Percentiles rank a stretch among this genome's conserved stretches.
Evolutionary conservation across 2,797 vertebrate species (phyloP).

Genomic region (Cyprinodon diabolis): DNA sequence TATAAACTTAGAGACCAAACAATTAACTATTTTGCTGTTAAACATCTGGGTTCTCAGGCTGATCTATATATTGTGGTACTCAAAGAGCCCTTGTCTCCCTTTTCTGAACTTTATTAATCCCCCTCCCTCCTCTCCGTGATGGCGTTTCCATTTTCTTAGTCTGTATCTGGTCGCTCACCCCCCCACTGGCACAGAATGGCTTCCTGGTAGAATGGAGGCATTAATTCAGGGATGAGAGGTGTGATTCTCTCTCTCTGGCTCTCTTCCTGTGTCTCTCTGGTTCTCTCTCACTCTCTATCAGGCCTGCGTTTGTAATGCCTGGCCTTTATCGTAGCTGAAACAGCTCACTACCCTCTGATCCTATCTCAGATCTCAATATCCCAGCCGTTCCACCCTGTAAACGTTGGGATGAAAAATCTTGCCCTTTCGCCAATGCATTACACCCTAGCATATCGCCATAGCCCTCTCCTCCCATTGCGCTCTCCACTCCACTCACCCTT

Average conservation of each 20-base stretch:
- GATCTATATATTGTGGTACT: slow-evolving; percentile 34
- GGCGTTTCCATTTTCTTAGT: slow-evolving; percentile 75
- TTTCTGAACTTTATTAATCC: slow-evolving; percentile 79
- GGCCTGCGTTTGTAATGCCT: slow-evolving; percentile 75
- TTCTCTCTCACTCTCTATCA: slow-evolving; percentile 52
- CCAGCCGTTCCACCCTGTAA: slow-evolving; percentile 81
- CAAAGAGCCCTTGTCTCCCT: slow-evolving; percentile 48
- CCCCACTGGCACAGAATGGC: slow-evolving; percentile 77
- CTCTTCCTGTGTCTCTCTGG: slow-evolving; percentile 38
- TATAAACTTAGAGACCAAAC: slow-evolving; percentile 18
- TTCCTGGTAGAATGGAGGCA: slow-evolving; percentile 79
- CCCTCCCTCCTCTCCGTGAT: slow-evolving; percentile 67
- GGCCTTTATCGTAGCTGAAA: slow-evolving; percentile 80
- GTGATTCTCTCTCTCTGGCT: slow-evolving; percentile 58
- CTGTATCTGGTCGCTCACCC: slow-evolving; percentile 77
- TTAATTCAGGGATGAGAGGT: slow-evolving; percentile 83
- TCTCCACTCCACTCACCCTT: slow-evolving; percentile 74
- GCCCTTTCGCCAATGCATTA: slow-evolving; percentile 79
- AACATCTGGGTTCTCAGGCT: slow-evolving; percentile 37
- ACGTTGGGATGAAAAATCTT: slow-evolving; percentile 81
- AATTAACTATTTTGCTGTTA: slow-evolving; percentile 11
- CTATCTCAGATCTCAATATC: slow-evolving; percentile 83
- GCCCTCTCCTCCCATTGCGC: slow-evolving; percentile 65
- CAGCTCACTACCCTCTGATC: slow-evolving; percentile 83
- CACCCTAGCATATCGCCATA: slow-evolving; percentile 72